Evolutionary conservation across 2,113 vertebrate genomes (phyloP), one percentile per base, ranked within the genome.

Genomic region (Chrysemys picta): DNA sequence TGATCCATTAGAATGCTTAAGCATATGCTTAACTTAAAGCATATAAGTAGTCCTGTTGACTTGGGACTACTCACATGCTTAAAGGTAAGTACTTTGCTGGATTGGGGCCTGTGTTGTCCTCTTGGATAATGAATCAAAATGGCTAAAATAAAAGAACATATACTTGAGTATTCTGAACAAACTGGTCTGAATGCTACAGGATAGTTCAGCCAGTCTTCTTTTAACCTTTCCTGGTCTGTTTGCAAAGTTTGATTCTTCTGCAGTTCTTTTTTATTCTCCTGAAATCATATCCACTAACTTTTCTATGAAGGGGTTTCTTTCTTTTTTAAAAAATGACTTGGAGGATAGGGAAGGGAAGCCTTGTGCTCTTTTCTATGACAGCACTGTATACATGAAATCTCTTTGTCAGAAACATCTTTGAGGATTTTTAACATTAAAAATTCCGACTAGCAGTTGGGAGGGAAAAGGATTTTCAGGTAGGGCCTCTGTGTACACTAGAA

Each of bases 181-280:
- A 94, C 89, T 84, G 76, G 54, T 90, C 87, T 96, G 90, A 53
- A 57, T 93, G 88, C 87, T 24, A 89, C 94, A 89, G 75, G 87
- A 56, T 2, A 2, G 62, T 69, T 38, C 65, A 92, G 94, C 90
- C 89, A 95, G 69, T 50, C 8, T 9, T 69, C 49, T 87, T 87
- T 91, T 81, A 87, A 76, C 91, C 3, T 42, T 42, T 54, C 25
- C 4, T 42, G 24, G 11, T 89, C 84, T 75, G 57, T 27, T 83
- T 83, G 76, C 16, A 7, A 62, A 83, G n/a, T 65, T 22, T 93
- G 75, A 89, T 62, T 11, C 52, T 35, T 22, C 21, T 89, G 49
- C 53, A 21, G 35, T 62, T 35, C 25, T 89, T 89, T 91, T 90
- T 49, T 80, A 94, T 62, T 53, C 82, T 14, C 14, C 93, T 47